Evolutionary conservation across 30 jellyfish, hydroid and myxozoan genomes (phyloP).

Genomic region (Turritopsis rubra): DNA sequence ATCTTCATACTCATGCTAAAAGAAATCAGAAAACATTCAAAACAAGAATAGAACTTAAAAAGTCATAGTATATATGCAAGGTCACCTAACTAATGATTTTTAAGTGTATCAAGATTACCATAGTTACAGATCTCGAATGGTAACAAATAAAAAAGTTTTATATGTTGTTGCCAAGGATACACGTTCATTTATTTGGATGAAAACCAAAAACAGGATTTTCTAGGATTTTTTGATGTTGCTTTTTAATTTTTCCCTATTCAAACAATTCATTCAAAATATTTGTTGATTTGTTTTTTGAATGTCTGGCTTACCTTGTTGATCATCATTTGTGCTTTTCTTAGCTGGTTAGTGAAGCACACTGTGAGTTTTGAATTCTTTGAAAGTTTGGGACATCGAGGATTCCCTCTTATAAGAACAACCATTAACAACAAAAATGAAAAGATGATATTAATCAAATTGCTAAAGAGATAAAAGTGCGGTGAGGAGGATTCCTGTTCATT

Average conservation of each 20-base stretch:
- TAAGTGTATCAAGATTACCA: too few species aligned
- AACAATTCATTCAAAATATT: too few species aligned
- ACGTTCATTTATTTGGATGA: too few species aligned
- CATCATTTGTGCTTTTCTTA: constrained; percentile 28
- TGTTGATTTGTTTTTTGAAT: neutral
- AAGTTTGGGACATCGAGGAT: constrained; percentile 25
- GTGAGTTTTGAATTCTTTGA: constrained; percentile 13
- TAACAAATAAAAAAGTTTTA: too few species aligned
- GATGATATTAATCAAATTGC: constrained; percentile 17
- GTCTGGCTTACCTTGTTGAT: constrained; percentile 33
- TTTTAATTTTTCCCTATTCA: too few species aligned
- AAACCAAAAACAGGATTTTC: too few species aligned
- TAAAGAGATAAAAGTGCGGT: constrained; percentile 8
- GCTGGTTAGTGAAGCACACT: constrained; percentile 24
- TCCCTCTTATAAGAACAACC: constrained; percentile 31
- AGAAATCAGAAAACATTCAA: neutral
- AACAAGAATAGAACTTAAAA: too few species aligned
- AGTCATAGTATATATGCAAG: too few species aligned
- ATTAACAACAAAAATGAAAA: constrained; percentile 18
- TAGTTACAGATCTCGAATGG: too few species aligned
- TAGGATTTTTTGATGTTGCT: too few species aligned
- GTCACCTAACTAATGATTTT: too few species aligned
- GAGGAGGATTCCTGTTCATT: constrained; percentile 5
- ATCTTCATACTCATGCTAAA: constrained; percentile 42
- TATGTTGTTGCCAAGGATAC: too few species aligned